Conservation (phyloP, 1,140 invertebrate species). For the Drosophila pachea region DNA sequence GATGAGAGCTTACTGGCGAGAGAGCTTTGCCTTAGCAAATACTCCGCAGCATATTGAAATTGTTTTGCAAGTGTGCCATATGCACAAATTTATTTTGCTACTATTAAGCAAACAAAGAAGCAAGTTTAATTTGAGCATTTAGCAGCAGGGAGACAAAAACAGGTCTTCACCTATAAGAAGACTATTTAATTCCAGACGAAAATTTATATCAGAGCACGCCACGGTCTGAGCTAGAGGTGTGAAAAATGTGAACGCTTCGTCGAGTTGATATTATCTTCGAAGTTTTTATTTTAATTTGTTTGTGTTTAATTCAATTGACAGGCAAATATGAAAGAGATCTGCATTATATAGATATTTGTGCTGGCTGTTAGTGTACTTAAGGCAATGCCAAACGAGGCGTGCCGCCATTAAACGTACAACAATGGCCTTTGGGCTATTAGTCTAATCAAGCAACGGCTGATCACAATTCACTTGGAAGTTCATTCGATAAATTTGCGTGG, state of each 20-base stretch:
- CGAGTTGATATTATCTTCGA: conserved; percentile 6
- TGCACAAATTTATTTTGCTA: not conserved
- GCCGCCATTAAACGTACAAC: conserved; percentile 11
- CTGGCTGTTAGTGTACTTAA: conserved; percentile 29
- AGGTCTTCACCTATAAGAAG: conserved; percentile 10
- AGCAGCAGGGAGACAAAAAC: conserved; percentile 14
- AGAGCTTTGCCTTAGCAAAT: not conserved
- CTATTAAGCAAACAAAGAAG: conserved; percentile 10
- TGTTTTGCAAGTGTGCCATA: not conserved
- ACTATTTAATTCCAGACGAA: conserved; percentile 12
- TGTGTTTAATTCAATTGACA: conserved; percentile 73
- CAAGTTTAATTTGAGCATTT: conserved; percentile 32
- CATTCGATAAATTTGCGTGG: conserved; percentile 13
- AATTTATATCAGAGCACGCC: not conserved
- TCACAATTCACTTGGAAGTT: conserved; percentile 14
- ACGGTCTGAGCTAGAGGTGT: conserved; percentile 2
- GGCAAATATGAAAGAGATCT: conserved; percentile 39
- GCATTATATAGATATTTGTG: conserved; percentile 14
- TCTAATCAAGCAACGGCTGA: not conserved
- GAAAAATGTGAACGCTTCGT: conserved; percentile 5
- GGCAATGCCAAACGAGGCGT: conserved; percentile 22
- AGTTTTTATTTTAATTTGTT: conserved; percentile 55
- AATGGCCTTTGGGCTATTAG: not conserved
- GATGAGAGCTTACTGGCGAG: too few relatives aligned
- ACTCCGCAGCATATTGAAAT: not conserved